Evolutionary conservation across 2,888 invertebrate genomes (phyloP), one percentile per base, ranked within the genome.

Genomic region (Camponotus fellah): DNA sequence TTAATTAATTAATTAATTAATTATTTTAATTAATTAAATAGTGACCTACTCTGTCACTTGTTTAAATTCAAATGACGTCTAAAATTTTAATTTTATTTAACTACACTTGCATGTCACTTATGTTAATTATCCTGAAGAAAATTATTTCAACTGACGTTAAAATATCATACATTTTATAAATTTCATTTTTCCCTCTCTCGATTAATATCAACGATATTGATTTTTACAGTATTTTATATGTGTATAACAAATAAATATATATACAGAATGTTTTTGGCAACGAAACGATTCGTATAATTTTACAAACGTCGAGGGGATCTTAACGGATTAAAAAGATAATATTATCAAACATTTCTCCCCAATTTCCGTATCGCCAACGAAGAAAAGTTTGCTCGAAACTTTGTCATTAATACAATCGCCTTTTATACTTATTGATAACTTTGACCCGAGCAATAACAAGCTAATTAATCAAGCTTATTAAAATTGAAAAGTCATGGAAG

Each of bases 1-100:
- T 56, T 68, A 14, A 76, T 76, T 66, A 69, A 49, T 71, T 69
- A 3, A 71, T 12, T 71, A 1, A 43, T 2, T 37, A n/a, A 43
- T 26, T 26, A 26, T 2, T 26, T 76, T 66, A 69, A 49, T 71
- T 69, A 3, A 71, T 12, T 71, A 1, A 43, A 77, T 26, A 9
- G 4, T 12, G 12, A 21, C 37, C 26, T n/a, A 43, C 53, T n/a
- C 4, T n/a, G 26, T 49, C 14, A 17, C 12, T 69, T 71, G 40
- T 40, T 40, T 12, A 14, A 69, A 77, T 65, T 53, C 14, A 10
- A 43, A 32, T 5, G n/a, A 43, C 4, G 37, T 26, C 9, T 53
- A 56, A 77, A 71, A 56, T 40, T 56, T 8, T 2, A 43, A n/a
- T n/a, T 32, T 9, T 53, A 53, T 64, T 46, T 34, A 49, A 74